Evolutionary conservation across 2,797 vertebrate genomes (phyloP).

Genomic region (Cynopterus sphinx): DNA sequence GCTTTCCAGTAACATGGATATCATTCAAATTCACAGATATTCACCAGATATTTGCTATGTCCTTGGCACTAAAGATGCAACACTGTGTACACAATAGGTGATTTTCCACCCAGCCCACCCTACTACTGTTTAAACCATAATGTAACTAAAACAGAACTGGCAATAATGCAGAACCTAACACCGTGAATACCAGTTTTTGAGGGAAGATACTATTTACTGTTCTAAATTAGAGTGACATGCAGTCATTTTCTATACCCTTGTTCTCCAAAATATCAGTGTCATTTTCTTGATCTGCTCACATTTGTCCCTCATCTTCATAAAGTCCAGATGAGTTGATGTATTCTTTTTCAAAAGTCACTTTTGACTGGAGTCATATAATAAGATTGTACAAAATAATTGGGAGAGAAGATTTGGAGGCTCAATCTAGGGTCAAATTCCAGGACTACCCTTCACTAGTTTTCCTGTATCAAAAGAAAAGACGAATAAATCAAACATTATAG

Average conservation of each 20-base stretch:
- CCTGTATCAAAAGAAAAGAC: background rate
- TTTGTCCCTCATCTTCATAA: background rate
- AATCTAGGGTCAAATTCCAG: background rate
- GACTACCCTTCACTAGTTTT: background rate
- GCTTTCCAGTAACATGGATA: background rate
- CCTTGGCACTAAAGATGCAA: too few species aligned
- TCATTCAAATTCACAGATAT: background rate
- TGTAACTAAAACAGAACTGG: background rate
- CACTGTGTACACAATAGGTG: accelerated
- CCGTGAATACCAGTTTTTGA: background rate
- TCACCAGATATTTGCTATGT: background rate
- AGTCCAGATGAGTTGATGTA: background rate
- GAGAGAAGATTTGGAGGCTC: background rate
- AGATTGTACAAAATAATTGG: background rate
- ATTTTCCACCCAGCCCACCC: background rate
- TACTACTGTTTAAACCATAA: background rate
- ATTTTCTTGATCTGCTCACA: background rate
- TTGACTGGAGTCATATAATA: background rate
- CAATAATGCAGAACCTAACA: background rate
- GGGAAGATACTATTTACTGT: background rate
- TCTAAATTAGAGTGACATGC: background rate
- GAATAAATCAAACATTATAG: background rate
- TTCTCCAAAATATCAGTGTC: background rate
- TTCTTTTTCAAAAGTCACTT: background rate
- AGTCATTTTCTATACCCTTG: background rate